Evolutionary conservation across 2,797 vertebrate species (phyloP).

Genomic region (Nasua narica): DNA sequence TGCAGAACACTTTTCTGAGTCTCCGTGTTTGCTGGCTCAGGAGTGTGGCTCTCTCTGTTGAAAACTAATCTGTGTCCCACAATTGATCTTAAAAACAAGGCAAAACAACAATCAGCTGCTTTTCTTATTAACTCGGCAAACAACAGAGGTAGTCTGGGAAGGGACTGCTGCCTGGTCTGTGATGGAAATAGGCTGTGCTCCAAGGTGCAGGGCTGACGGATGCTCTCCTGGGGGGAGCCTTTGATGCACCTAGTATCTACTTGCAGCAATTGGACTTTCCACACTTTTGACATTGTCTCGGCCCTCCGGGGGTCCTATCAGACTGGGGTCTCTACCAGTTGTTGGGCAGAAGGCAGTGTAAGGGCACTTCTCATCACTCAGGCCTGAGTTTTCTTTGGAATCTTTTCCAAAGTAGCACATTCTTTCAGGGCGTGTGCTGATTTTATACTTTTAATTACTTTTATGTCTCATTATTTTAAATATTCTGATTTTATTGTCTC

Average conservation of each 20-base stretch:
- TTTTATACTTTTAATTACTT: background rate
- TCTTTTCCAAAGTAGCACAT: background rate
- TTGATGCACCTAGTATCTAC: too few relatives aligned
- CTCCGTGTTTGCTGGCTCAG: background rate
- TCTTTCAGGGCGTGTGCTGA: background rate
- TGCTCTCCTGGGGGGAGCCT: background rate
- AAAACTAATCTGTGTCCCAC: background rate
- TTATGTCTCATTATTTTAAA: background rate
- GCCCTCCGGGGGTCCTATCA: background rate
- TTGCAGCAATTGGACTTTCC: background rate
- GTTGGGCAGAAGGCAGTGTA: background rate
- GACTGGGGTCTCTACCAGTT: fast-evolving
- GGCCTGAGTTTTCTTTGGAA: background rate
- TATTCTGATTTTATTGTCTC: background rate
- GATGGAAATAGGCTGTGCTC: background rate
- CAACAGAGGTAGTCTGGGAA: background rate
- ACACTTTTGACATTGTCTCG: background rate
- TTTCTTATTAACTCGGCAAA: background rate
- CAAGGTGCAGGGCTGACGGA: background rate
- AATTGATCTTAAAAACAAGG: background rate
- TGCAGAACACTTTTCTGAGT: background rate
- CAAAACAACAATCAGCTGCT: background rate
- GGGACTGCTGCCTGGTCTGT: background rate
- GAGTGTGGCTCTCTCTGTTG: background rate
- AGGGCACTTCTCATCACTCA: fast-evolving